Evolutionary conservation across 2,888 invertebrate genomes (phyloP).

Genomic region (Machimus rusticus): DNA sequence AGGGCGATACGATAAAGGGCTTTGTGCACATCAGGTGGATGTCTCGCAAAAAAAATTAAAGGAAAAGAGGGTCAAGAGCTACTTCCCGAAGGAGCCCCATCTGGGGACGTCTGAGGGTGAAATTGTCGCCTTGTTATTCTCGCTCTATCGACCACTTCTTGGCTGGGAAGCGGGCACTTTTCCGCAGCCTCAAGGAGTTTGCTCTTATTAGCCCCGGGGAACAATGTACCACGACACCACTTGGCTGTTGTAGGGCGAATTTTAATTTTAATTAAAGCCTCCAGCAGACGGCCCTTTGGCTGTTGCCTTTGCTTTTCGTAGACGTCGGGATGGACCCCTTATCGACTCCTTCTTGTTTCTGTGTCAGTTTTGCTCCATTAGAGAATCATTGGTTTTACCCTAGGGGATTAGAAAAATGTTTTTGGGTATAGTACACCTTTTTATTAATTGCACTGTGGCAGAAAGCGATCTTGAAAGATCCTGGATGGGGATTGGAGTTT

Average conservation of each 20-base stretch:
- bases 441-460: background rate
- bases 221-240: background rate
- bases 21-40: slow-evolving; percentile 33
- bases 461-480: background rate
- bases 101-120: background rate
- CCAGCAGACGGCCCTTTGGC: background rate
- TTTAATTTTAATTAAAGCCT: slow-evolving; percentile 19
- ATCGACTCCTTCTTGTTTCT: background rate
- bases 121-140: background rate
- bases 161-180: background rate
- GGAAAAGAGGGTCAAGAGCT: slow-evolving; percentile 34
- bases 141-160: background rate
- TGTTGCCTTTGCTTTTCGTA: background rate
- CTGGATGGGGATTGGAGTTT: background rate
- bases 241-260: background rate
- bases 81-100: background rate
- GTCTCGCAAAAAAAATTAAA: background rate
- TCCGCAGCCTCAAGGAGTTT: background rate
- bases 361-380: background rate
- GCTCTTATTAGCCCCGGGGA: background rate
- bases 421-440: background rate
- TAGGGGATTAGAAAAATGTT: background rate
- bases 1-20: slow-evolving; percentile 24
- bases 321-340: background rate
- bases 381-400: background rate